phyloP scores from a whole-genome alignment of 2,888 invertebrate species.

The Electrophaes corylata region DNA sequence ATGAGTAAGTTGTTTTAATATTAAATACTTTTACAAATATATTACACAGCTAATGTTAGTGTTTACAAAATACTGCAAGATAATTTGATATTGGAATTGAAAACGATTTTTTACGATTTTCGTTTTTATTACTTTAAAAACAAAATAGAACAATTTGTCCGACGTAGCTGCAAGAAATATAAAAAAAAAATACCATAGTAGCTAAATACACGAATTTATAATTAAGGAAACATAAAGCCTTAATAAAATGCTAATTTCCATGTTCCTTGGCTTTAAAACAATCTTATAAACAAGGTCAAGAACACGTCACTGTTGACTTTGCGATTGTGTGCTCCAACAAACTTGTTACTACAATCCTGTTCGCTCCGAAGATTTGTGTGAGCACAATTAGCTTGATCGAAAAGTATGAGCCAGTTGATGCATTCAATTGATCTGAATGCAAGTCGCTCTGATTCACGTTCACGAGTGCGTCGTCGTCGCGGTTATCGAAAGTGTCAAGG shows the following conservation, averaged over 20 bases:
- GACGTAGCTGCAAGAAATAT: neutral
- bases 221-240: neutral
- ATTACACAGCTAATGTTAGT: too few relatives aligned
- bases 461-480: neutral
- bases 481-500: constrained; percentile 19
- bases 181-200: neutral
- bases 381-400: neutral
- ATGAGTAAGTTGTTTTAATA: neutral
- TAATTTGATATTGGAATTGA: too few relatives aligned
- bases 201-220: neutral
- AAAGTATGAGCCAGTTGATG: constrained; percentile 6
- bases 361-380: neutral
- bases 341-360: neutral
- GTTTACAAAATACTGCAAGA: too few relatives aligned
- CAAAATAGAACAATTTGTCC: too few relatives aligned
- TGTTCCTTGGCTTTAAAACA: neutral
- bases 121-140: too few relatives aligned
- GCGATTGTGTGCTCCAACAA: neutral
- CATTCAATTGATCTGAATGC: neutral
- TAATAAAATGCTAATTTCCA: constrained; percentile 11
- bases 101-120: neutral
- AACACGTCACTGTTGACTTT: constrained; percentile 6
- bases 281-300: neutral
- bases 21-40: too few relatives aligned
- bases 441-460: constrained; percentile 9